Evolutionary conservation across 2,888 invertebrate genomes (phyloP).

Genomic region (Coleophora flavipennella): DNA sequence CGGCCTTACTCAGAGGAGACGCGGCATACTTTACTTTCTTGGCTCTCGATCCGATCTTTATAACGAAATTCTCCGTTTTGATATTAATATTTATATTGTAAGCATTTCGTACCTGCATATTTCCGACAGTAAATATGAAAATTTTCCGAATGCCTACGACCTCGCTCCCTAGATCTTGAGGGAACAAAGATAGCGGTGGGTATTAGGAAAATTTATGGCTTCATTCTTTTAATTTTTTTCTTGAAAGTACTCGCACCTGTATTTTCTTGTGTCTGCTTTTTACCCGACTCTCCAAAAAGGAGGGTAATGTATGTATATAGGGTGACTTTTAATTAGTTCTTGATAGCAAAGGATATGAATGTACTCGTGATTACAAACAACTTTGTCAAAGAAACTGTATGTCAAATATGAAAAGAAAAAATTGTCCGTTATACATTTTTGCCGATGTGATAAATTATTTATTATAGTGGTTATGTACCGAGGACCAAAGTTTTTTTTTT

Average conservation of each 20-base stretch:
- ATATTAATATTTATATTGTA: conserved; percentile 72
- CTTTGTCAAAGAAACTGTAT: too few relatives aligned
- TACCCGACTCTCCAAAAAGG: too few relatives aligned
- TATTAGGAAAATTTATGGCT: conserved; percentile 50
- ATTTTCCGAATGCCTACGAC: conserved; percentile 66
- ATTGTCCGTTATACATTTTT: too few relatives aligned
- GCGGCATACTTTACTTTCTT: conserved; percentile 64
- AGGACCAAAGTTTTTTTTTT: too few relatives aligned
- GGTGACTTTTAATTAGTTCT: too few relatives aligned
- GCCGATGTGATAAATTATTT: too few relatives aligned
- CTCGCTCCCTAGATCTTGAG: conserved; percentile 49
- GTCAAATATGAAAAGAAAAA: too few relatives aligned
- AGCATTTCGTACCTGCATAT: conserved; percentile 73
- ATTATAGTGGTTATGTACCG: too few relatives aligned
- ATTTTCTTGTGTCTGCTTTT: too few relatives aligned
- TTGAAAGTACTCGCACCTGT: background rate
- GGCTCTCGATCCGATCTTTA: conserved; percentile 67
- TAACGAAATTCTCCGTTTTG: conserved; percentile 73
- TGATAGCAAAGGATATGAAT: too few relatives aligned
- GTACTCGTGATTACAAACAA: too few relatives aligned
- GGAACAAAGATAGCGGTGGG: conserved; percentile 51
- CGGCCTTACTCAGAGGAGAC: conserved; percentile 36
- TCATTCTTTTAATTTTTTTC: conserved; percentile 21
- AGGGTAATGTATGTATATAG: too few relatives aligned
- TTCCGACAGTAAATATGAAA: conserved; percentile 73